A percentile compares a stretch with the other conserved stretches of the same genome.
phyloP scores from a whole-genome alignment of 2,888 invertebrate genomes.

The Eulithis testata region DNA sequence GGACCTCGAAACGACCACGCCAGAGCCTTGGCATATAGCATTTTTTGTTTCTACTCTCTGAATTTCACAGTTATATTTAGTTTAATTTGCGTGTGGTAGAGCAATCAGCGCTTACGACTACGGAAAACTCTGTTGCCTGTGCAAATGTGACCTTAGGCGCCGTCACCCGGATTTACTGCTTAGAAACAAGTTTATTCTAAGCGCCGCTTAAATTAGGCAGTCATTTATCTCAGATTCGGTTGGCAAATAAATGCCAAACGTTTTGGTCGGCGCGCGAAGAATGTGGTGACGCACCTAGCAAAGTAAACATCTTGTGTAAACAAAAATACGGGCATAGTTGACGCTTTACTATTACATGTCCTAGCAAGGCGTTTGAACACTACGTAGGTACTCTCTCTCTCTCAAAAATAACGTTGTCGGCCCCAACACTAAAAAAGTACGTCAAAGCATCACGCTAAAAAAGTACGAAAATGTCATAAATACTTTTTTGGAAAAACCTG shows the following conservation, averaged over 20 bases:
- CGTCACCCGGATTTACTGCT: conserved; percentile 29
- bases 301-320: conserved; percentile 27
- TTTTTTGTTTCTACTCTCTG: too few species aligned
- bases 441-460: too few species aligned
- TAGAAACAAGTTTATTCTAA: conserved; percentile 32
- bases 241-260: conserved; percentile 28
- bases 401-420: too few species aligned
- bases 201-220: conserved; percentile 37
- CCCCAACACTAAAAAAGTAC: too few species aligned
- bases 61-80: too few species aligned
- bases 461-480: too few species aligned
- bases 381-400: too few species aligned
- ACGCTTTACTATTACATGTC: conserved; percentile 2
- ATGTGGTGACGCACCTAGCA: conserved; percentile 19
- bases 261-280: conserved; percentile 23
- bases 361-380: neutral
- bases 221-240: conserved; percentile 30
- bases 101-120: too few species aligned
- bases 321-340: conserved; percentile 18
- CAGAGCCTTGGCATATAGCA: too few species aligned
- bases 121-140: conserved; percentile 1
- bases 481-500: too few species aligned
- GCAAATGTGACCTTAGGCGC: conserved; percentile 29
- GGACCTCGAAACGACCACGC: too few species aligned
- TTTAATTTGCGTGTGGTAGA: too few species aligned